Conservation (phyloP, 2,888 invertebrate genomes). For the Synanthedon myopaeformis region DNA sequence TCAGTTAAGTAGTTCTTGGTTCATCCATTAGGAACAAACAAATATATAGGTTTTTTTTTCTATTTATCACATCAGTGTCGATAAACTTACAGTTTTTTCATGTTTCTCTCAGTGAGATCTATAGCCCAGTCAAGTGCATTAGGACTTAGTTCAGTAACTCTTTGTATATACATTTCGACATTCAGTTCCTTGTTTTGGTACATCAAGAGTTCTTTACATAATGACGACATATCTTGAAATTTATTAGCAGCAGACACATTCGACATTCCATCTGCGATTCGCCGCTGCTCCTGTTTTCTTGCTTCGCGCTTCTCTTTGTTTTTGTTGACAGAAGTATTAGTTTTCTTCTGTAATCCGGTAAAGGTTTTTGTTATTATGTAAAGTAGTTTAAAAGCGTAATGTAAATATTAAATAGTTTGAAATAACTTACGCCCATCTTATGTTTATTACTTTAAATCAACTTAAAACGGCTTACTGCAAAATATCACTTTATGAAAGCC, state of each 20-base stretch:
- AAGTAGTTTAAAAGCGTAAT: no score
- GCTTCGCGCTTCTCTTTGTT: constrained; percentile 73
- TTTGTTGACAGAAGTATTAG: constrained; percentile 48
- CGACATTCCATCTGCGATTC: constrained; percentile 71
- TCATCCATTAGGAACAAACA: no score
- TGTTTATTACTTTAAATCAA: background rate
- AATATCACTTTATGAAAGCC: no score
- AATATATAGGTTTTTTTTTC: no score
- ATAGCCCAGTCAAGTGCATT: constrained; percentile 77
- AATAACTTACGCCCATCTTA: background rate
- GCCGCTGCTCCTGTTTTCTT: constrained; percentile 71
- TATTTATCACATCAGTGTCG: no score
- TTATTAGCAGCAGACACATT: constrained; percentile 73
- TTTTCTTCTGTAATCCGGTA: constrained; percentile 57
- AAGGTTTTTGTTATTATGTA: background rate
- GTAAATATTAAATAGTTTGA: background rate
- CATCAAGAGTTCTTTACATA: constrained; percentile 72
- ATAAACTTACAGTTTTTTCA: constrained; percentile 76
- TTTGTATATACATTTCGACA: constrained; percentile 72
- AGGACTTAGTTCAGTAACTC: constrained; percentile 68
- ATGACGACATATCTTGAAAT: constrained; percentile 67
- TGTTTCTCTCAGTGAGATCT: constrained; percentile 81
- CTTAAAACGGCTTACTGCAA: no score
- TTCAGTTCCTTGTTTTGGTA: constrained; percentile 72
- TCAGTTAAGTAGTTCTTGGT: no score